Evolutionary conservation across 2,888 invertebrate species (phyloP).

Genomic region (Troides helena): DNA sequence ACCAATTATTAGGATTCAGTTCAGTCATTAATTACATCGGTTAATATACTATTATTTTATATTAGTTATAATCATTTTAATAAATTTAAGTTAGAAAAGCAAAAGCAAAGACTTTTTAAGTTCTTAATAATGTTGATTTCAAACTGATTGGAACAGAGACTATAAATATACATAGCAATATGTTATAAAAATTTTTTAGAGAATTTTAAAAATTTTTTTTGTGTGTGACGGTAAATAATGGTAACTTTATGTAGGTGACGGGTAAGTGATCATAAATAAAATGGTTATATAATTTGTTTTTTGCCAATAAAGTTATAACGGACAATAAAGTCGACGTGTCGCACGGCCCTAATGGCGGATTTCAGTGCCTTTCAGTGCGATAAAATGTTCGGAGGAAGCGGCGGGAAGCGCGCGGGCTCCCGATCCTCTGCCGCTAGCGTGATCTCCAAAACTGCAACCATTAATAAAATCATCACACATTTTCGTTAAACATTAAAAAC

Average conservation of each 20-base stretch:
- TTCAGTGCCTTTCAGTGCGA: slow-evolving; percentile 28
- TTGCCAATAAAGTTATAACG: slow-evolving; percentile 28
- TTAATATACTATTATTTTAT: no score
- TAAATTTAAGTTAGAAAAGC: no score
- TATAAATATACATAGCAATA: no score
- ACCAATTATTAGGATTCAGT: no score
- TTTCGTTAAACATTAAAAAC: neutral
- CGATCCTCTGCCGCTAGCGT: slow-evolving; percentile 24
- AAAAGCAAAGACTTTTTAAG: no score
- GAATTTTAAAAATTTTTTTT: no score
- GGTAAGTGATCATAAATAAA: slow-evolving; percentile 10
- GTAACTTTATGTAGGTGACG: neutral
- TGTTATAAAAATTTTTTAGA: no score
- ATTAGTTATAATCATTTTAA: no score
- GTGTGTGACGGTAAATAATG: neutral
- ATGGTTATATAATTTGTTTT: slow-evolving; percentile 8
- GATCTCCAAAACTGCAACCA: slow-evolving; percentile 19
- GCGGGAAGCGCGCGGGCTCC: slow-evolving; percentile 16
- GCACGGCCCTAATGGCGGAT: slow-evolving; percentile 28
- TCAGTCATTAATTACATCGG: no score
- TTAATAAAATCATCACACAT: neutral
- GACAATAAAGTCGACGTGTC: slow-evolving; percentile 29
- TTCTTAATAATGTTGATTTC: no score
- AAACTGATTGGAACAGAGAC: no score
- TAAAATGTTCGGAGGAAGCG: slow-evolving; percentile 27